Evolutionary conservation across 2,113 vertebrate species (phyloP).

Genomic region (Aepyceros melampus): DNA sequence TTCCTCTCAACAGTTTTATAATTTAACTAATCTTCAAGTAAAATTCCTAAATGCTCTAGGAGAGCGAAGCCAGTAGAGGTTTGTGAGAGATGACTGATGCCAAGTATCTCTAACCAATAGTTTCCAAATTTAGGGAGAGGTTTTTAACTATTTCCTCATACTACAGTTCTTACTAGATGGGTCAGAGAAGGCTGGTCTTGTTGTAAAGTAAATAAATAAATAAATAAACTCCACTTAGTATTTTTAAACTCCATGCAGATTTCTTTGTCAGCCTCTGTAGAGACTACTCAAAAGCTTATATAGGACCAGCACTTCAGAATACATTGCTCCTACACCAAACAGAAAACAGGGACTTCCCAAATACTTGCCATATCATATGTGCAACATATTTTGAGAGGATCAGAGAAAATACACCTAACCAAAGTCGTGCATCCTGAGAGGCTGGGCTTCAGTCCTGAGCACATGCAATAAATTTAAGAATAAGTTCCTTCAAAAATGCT

Average conservation of each 20-base stretch:
- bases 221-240: neutral
- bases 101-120: neutral
- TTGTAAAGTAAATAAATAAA: neutral
- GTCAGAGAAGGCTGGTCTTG: neutral
- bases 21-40: neutral
- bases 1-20: neutral
- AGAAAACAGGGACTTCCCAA: neutral
- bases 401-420: neutral
- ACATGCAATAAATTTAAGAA: neutral
- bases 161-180: neutral
- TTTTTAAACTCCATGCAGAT: neutral
- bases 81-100: neutral
- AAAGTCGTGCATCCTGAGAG: neutral
- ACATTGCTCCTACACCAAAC: neutral
- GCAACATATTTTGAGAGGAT: neutral
- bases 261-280: neutral
- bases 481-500: slow-evolving; percentile 33
- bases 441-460: neutral
- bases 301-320: neutral
- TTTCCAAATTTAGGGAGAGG: neutral
- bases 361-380: neutral
- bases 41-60: neutral
- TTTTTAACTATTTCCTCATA: neutral
- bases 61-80: neutral
- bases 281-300: neutral